A percentile compares a stretch with the other conserved stretches of the same genome.
phyloP scores from a whole-genome alignment of 2,113 vertebrate genomes.

The Rhadina sibilatrix region DNA sequence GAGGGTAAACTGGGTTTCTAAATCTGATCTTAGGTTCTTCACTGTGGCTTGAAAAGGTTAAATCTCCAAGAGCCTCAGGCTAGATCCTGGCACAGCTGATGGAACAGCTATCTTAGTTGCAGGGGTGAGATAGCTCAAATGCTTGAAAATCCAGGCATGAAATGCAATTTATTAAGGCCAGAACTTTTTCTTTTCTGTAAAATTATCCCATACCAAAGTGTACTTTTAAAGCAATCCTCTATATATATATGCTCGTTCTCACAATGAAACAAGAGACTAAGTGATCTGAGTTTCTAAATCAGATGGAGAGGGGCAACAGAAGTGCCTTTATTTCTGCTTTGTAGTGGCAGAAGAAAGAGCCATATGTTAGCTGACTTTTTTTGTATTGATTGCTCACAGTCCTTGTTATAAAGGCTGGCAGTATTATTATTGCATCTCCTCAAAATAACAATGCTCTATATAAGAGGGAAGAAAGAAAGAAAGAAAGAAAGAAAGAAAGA shows the following conservation, averaged over 20 bases:
- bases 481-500: neutral
- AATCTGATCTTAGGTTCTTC: neutral
- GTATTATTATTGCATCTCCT: conserved; percentile 16
- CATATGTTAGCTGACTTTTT: neutral
- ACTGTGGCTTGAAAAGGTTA: neutral
- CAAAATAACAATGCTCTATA: neutral
- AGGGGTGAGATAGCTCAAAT: conserved; percentile 36
- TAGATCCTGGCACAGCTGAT: conserved; percentile 12
- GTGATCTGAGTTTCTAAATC: neutral
- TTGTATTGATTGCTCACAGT: conserved; percentile 12
- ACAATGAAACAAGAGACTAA: neutral
- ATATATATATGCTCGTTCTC: neutral
- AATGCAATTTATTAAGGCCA: conserved; percentile 37
- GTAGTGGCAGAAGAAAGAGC: conserved; percentile 23
- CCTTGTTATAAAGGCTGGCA: neutral
- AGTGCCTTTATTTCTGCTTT: conserved; percentile 30
- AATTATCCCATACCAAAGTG: neutral
- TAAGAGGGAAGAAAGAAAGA: neutral
- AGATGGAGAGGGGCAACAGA: neutral
- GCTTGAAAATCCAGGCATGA: conserved; percentile 48
- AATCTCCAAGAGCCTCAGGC: neutral
- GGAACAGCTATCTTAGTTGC: conserved; percentile 28
- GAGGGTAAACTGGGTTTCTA: neutral
- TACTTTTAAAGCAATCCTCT: neutral
- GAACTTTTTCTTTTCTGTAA: conserved; percentile 8